Evolutionary conservation across 1,140 invertebrate species (phyloP).

Genomic region (Pemphigus obesinymphae): DNA sequence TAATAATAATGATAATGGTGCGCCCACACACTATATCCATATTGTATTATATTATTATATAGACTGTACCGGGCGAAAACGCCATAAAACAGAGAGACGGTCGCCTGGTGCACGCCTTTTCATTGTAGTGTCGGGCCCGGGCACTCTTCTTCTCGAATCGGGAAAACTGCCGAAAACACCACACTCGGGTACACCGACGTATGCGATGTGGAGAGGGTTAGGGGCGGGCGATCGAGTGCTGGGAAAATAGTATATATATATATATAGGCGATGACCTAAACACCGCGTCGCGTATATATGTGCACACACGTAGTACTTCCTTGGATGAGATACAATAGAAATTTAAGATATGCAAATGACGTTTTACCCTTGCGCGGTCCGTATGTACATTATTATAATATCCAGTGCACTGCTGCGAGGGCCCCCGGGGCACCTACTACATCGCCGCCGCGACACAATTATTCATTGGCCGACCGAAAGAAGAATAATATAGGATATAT

Average conservation of each 20-base stretch:
- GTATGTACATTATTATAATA: background rate
- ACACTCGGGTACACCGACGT: background rate
- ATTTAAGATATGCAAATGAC: slow-evolving; percentile 41
- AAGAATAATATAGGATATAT: background rate
- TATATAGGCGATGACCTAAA: slow-evolving; percentile 27
- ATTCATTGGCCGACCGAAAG: slow-evolving; percentile 1
- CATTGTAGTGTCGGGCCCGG: slow-evolving; percentile 2
- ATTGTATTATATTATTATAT: background rate
- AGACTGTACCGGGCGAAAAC: background rate
- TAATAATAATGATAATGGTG: background rate
- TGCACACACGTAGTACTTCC: background rate
- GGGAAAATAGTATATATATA: background rate
- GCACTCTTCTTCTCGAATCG: background rate
- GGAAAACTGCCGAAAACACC: slow-evolving; percentile 39
- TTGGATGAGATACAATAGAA: slow-evolving; percentile 39
- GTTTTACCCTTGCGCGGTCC: background rate
- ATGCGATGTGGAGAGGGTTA: background rate
- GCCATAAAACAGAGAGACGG: slow-evolving; percentile 9
- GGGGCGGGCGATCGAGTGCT: background rate
- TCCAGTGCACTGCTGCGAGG: background rate
- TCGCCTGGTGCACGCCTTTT: slow-evolving; percentile 22
- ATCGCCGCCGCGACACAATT: background rate
- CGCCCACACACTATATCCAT: background rate
- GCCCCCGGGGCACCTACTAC: background rate
- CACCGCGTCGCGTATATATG: background rate